Evolutionary conservation across 2,888 invertebrate genomes (phyloP).

Genomic region (Protophormia terraenovae): DNA sequence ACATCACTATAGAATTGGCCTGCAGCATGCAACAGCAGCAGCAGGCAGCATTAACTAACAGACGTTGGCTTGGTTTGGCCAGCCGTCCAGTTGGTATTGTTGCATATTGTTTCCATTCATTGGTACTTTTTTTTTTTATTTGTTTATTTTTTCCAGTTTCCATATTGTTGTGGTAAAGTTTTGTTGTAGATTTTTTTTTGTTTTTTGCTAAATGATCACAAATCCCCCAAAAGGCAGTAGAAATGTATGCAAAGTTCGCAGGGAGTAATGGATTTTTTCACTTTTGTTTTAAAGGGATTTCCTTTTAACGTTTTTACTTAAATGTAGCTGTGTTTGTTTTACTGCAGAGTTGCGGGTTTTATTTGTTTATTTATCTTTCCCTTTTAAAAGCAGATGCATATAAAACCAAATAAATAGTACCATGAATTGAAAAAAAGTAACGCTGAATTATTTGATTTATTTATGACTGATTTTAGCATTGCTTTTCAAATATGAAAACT

Average conservation of each 20-base stretch:
- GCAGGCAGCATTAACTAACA: slow-evolving; percentile 32
- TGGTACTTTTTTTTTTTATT: slow-evolving; percentile 7
- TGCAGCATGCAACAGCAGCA: slow-evolving; percentile 35
- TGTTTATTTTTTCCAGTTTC: slow-evolving; percentile 40
- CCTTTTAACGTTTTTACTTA: slow-evolving; percentile 46
- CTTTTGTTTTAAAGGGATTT: slow-evolving; percentile 57
- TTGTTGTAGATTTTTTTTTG: slow-evolving; percentile 15
- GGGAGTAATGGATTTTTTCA: slow-evolving; percentile 50
- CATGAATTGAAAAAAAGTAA: too few species aligned
- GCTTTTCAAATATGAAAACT: not conserved
- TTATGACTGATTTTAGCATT: not conserved
- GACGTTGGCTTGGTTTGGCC: slow-evolving; percentile 26
- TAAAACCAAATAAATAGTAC: not conserved
- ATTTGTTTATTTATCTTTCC: slow-evolving; percentile 41
- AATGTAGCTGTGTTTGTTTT: not conserved
- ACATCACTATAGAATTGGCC: slow-evolving; percentile 17
- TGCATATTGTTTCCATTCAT: slow-evolving; percentile 50
- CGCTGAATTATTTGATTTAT: slow-evolving; percentile 34
- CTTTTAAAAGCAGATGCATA: slow-evolving; percentile 20
- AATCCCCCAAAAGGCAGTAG: slow-evolving; percentile 46
- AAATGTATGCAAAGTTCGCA: slow-evolving; percentile 38
- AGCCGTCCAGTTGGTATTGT: slow-evolving; percentile 38
- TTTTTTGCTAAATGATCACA: slow-evolving; percentile 15
- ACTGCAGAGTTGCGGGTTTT: slow-evolving; percentile 25
- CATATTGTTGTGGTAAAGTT: slow-evolving; percentile 56